A percentile compares a stretch with the other conserved stretches of the same genome.
These are phyloP conservation scores for Musca domestica DNA, from an alignment of 1,140 invertebrate genomes.

Conservation along the genomic window DNA sequence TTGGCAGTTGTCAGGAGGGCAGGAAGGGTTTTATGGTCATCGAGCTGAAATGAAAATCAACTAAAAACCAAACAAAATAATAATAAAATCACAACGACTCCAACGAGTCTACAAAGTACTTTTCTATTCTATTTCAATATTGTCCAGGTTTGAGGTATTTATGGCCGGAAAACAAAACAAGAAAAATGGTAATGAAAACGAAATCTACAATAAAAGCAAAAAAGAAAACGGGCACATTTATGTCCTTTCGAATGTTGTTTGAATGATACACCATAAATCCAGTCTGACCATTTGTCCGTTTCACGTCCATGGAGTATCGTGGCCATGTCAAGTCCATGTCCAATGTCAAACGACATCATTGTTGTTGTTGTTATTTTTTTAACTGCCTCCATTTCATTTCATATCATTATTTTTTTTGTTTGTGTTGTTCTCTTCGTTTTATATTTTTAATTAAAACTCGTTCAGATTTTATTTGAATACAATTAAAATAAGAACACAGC, in stretches of 20 bases:
- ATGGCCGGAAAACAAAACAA: too few relatives aligned
- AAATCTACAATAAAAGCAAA: too few relatives aligned
- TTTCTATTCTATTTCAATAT: slow-evolving; percentile 15
- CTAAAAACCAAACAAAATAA: too few relatives aligned
- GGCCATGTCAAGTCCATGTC: slow-evolving; percentile 5
- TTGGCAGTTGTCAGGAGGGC: too few relatives aligned
- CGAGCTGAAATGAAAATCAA: too few relatives aligned
- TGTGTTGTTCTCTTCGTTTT: background rate
- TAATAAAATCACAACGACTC: slow-evolving; percentile 13
- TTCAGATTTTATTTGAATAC: slow-evolving; percentile 9
- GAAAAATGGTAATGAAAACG: too few relatives aligned
- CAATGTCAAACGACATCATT: background rate
- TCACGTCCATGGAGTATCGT: slow-evolving; percentile 8
- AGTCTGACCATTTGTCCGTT: slow-evolving; percentile 5
- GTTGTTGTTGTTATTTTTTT: background rate
- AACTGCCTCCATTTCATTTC: slow-evolving; percentile 4
- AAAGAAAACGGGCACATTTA: too few relatives aligned
- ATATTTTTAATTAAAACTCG: slow-evolving; percentile 16
- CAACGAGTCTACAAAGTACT: slow-evolving; percentile 9
- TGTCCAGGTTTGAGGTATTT: background rate
- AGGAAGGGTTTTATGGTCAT: too few relatives aligned
- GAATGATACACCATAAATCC: slow-evolving; percentile 1
- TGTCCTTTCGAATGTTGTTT: too few relatives aligned
- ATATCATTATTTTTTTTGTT: background rate
- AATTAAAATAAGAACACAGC: slow-evolving; percentile 14